Evolutionary conservation across 1,140 invertebrate species (phyloP), one percentile per base, ranked within the genome.

Genomic region (Conopomorpha cramerella): DNA sequence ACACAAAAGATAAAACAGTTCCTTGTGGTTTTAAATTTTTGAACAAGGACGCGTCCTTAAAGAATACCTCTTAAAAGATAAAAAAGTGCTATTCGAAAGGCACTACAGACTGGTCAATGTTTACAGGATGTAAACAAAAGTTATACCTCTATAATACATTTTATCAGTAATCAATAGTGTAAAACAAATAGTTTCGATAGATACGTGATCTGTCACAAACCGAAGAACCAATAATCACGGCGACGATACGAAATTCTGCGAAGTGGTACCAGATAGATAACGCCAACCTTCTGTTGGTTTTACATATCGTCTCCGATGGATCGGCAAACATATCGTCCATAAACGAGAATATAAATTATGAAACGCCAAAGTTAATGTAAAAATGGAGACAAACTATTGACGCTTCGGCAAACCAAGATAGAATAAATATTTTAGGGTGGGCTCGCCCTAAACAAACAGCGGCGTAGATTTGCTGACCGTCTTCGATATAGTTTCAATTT

Each of bases 401-500:
- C 64, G 68, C 57, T 66, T 63, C 67, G 67, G 65, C 67, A 72
- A 72, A 71, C 70, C 67, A 37, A 68, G 66, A 68, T 65, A 72
- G 64, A 68, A 68, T 72, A 72, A 76, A 76, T 76, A 76, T 76
- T 68, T 76, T 67, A 65, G 71, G 71, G 71, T 68, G 67, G 65
- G 52, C 56, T 53, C 55, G 57, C 51, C 68, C 71, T 76, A 72
- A 72, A 71, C 62, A 76, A 72, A 76, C 71, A 76, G 41, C 49
- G 55, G 46, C 49, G n/a, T 46, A 53, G 64, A 72, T 72, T 74
- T 71, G 67, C 67, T 71, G 71, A 72, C 67, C 62, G 64, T 43
- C n/a, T n/a, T n/a, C 63, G 70, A 68, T 68, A 68, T 64, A 68
- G 64, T 70, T 74, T 68, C 65, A 72, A 72, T 74, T 72, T 76